Conservation (phyloP, 23 tunicate genomes). For the Styela clava region DNA sequence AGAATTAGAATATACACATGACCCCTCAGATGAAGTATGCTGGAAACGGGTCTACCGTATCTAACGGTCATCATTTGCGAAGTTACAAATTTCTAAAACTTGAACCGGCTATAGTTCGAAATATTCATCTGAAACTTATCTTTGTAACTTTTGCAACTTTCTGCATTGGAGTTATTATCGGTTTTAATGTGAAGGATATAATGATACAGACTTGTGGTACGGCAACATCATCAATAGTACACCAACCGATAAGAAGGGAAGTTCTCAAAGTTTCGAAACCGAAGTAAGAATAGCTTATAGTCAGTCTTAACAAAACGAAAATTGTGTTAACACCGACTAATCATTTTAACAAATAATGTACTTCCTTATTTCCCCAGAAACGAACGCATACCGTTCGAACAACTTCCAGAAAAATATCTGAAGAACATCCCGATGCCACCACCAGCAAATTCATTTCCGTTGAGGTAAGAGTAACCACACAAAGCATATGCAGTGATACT, state of each 20-base stretch:
- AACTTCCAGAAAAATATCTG: conserved; percentile 55
- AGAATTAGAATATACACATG: neutral
- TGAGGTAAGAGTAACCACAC: conserved; percentile 29
- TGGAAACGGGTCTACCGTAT: neutral
- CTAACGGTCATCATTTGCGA: neutral
- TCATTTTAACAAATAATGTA: too few relatives aligned
- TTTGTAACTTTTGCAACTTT: conserved; percentile 14
- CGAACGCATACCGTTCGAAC: neutral
- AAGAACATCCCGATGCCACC: conserved; percentile 29
- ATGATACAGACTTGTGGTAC: conserved; percentile 13
- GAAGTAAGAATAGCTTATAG: too few relatives aligned
- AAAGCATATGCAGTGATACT: too few relatives aligned
- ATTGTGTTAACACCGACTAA: too few relatives aligned
- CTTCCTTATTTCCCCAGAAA: too few relatives aligned
- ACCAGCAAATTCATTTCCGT: conserved; percentile 27
- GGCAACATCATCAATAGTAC: neutral
- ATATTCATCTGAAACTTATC: neutral
- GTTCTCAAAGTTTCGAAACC: neutral
- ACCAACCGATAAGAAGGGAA: neutral
- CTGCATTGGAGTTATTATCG: conserved; percentile 33
- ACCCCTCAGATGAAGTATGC: neutral
- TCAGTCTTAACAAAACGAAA: too few relatives aligned
- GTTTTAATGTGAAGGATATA: conserved; percentile 46
- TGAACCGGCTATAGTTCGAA: neutral
- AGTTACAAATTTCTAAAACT: conserved; percentile 6